Base-by-base conservation (phyloP, 1,140 invertebrate genomes). In the Dryas iulia region DNA sequence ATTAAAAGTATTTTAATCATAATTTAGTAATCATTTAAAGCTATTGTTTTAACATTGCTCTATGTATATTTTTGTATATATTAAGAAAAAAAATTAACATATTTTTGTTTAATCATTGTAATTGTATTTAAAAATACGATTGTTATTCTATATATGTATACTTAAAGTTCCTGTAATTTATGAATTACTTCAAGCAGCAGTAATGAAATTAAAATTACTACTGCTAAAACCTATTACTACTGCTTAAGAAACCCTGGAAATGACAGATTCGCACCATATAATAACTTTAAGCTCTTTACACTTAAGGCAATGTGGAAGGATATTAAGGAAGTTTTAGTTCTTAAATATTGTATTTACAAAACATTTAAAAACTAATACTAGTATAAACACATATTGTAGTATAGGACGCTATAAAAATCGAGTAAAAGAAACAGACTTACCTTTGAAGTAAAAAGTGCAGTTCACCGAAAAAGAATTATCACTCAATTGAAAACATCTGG, bases 401-500 rank as follows among this genome's bases (percentile, higher is more conserved):
- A 63, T 7, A 79, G 60, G 79, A 69, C 35, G 63, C 12, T 26
- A 69, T 60, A 69, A 57, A 69, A 62, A 23, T 23, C 25, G 53
- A 83, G 56, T 59, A 69, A 47, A 64, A 59, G 56, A 69, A 69
- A 69, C 39, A 59, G 67, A 69, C 86, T 88, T 86, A 88, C 86
- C 86, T 88, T 86, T 69, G 56, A 64, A 69, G 67, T 59, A 53
- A 21, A 59, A 58, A 54, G 61, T 33, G 56, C n/a, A 24, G 54
- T 69, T 69, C 61, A 69, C 74, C 78, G 73, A 74, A 82, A 77
- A 78, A 79, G 59, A 75, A 77, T 53, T 53, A 68, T 83, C 82
- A 86, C 85, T 81, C 74, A 73, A 78, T 69, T 66, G 66, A 81
- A 80, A 84, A 67, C 76, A 74, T 84, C 68, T 79, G 72, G 81